phyloP scores from a whole-genome alignment of 1,140 invertebrate species.

The Melitaea cinxia region DNA sequence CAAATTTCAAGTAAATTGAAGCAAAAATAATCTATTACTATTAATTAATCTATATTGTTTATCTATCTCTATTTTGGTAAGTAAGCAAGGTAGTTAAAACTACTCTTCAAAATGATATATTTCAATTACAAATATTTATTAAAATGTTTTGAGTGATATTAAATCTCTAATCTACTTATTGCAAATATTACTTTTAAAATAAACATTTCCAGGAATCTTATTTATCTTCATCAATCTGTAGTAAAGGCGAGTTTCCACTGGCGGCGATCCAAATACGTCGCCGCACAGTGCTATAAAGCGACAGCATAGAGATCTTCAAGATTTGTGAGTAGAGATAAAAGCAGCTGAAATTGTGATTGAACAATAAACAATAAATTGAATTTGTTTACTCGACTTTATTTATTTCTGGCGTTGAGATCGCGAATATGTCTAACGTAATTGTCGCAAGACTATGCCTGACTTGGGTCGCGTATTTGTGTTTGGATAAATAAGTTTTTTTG shows the following conservation, averaged over 20 bases:
- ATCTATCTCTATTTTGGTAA: no score
- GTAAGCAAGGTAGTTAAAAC: no score
- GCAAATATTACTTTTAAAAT: constrained; percentile 4
- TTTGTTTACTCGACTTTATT: not conserved
- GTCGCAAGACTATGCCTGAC: no score
- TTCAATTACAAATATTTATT: no score
- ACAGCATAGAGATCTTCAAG: constrained; percentile 14
- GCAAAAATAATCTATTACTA: no score
- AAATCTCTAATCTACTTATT: constrained; percentile 1
- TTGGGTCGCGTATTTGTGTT: no score
- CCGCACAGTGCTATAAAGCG: constrained; percentile 9
- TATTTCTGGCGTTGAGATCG: not conserved
- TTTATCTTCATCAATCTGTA: constrained; percentile 6
- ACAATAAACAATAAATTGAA: constrained; percentile 2
- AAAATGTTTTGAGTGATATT: no score
- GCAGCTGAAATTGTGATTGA: not conserved
- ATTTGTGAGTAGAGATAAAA: constrained; percentile 9
- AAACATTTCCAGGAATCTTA: constrained; percentile 5
- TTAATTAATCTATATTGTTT: no score
- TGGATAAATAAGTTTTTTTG: no score
- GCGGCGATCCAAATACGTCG: constrained; percentile 18
- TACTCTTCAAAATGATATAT: no score
- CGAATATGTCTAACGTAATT: not conserved
- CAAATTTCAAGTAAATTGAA: no score
- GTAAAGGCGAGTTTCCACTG: constrained; percentile 11